These are phyloP conservation scores for Anableps anableps DNA, from an alignment of 2,797 vertebrate genomes.

Conservation along the genomic window DNA sequence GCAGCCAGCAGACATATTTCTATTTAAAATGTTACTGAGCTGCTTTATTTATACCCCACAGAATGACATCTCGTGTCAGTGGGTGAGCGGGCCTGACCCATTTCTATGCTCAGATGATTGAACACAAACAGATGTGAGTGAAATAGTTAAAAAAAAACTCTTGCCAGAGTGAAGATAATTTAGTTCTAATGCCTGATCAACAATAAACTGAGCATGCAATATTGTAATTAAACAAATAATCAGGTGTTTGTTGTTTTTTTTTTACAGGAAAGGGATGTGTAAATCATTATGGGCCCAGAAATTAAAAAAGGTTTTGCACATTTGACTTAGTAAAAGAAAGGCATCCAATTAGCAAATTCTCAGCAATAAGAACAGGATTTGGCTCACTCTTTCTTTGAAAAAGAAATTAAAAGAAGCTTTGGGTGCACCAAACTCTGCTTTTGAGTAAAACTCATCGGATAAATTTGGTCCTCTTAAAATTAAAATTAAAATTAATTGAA, in stretches of 20 bases:
- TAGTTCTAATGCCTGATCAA: background rate
- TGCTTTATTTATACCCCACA: constrained; percentile 28
- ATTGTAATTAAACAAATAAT: background rate
- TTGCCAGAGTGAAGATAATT: background rate
- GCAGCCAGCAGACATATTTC: constrained; percentile 7
- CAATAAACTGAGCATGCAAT: background rate
- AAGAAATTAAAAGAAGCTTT: too few relatives aligned
- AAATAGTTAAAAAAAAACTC: background rate
- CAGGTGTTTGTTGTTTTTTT: too few relatives aligned
- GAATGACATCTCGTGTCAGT: background rate
- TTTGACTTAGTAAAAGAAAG: too few relatives aligned
- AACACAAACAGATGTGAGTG: background rate
- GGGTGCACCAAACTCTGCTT: too few relatives aligned
- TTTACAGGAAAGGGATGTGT: too few relatives aligned
- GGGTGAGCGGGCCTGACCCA: background rate
- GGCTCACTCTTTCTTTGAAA: background rate
- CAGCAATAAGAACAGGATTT: background rate
- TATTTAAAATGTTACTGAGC: constrained; percentile 15
- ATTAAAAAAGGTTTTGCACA: too few relatives aligned
- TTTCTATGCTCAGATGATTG: constrained; percentile 10
- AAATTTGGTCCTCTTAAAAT: too few relatives aligned
- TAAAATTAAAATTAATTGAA: too few relatives aligned
- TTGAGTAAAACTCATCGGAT: too few relatives aligned
- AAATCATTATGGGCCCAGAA: too few relatives aligned
- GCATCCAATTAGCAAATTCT: too few relatives aligned